Conservation (phyloP, 2,113 vertebrate genomes). For the Calyptomena viridis region DNA sequence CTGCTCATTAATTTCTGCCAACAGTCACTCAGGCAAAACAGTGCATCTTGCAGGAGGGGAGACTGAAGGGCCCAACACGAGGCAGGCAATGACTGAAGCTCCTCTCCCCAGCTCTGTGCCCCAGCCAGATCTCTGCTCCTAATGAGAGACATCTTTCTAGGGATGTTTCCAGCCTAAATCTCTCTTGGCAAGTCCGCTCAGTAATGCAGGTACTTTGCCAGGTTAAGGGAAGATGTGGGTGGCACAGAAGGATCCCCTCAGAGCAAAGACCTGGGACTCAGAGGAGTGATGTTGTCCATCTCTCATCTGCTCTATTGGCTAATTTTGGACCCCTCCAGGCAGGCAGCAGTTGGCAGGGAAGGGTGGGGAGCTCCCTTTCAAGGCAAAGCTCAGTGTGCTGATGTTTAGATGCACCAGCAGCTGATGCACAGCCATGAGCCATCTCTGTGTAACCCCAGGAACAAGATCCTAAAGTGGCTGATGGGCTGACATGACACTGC, state of each 20-base stretch:
- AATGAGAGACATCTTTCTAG: slow-evolving; percentile 45
- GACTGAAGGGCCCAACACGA: neutral
- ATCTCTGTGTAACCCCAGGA: neutral
- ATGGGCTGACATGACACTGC: neutral
- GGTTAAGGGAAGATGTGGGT: neutral
- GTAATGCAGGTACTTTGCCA: slow-evolving; percentile 17
- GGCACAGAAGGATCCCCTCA: neutral
- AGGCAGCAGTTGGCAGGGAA: neutral
- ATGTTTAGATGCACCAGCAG: neutral
- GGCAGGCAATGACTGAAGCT: neutral
- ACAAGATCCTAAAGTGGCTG: neutral
- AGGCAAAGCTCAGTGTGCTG: neutral
- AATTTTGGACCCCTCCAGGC: neutral
- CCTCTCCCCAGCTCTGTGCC: neutral
- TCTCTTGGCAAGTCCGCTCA: neutral
- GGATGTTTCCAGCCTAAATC: slow-evolving; percentile 14
- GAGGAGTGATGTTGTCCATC: neutral
- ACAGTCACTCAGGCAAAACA: neutral
- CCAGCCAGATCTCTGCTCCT: slow-evolving; percentile 25
- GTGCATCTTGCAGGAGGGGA: neutral
- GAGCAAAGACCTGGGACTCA: neutral
- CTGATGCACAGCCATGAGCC: neutral
- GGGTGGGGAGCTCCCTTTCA: neutral
- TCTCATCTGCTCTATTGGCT: neutral
- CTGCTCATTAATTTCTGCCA: slow-evolving; percentile 6